These are phyloP conservation scores for Catonia carolina DNA, from an alignment of 2,888 invertebrate species.

Conservation along the genomic window DNA sequence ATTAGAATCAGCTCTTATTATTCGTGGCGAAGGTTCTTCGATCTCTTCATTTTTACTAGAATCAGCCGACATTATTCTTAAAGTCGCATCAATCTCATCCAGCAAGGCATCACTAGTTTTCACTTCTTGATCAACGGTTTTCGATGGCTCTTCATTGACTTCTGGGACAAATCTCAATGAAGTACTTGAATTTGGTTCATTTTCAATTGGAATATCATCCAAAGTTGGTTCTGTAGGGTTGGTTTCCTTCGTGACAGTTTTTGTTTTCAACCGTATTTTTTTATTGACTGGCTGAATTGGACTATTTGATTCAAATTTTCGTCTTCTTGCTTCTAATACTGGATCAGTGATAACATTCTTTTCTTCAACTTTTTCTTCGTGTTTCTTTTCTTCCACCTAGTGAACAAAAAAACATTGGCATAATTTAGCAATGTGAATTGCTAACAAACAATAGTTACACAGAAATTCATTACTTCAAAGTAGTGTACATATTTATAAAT, in stretches of 20 bases:
- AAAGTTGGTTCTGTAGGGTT: neutral
- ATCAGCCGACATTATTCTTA: too few species aligned
- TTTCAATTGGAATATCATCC: neutral
- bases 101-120: neutral
- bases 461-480: too few species aligned
- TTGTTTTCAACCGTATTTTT: constrained; percentile 4
- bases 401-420: too few species aligned
- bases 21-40: neutral
- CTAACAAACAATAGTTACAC: too few species aligned
- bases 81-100: too few species aligned
- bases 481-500: too few species aligned
- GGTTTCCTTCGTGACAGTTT: neutral
- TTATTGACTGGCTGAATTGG: constrained; percentile 1
- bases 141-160: neutral
- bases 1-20: too few species aligned
- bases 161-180: too few species aligned
- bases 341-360: constrained; percentile 1
- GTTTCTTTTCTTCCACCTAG: neutral
- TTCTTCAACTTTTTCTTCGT: neutral
- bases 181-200: neutral
- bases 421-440: too few species aligned
- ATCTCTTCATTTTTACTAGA: too few species aligned
- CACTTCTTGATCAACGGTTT: neutral
- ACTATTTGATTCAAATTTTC: constrained; percentile 6
- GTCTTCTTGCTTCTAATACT: constrained; percentile 2